A percentile compares a stretch with the other conserved stretches of the same genome.
phyloP scores from a whole-genome alignment of 2,888 invertebrate species.

The Amiota minor region DNA sequence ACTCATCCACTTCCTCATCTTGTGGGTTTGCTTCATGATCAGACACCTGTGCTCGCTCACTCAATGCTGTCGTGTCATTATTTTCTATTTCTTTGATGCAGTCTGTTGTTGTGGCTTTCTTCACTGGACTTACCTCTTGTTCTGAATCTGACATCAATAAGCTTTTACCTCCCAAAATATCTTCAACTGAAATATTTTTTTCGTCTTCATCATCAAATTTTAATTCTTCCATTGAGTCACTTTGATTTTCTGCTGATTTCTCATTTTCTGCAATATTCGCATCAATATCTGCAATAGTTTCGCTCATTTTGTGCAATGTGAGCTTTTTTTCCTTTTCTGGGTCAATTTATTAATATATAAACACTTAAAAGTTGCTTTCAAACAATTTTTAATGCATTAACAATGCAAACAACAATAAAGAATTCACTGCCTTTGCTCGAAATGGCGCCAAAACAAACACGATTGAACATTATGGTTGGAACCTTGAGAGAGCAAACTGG shows the following conservation, averaged over 20 bases:
- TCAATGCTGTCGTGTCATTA: constrained; percentile 43
- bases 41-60: background rate
- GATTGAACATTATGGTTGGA: no score
- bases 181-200: constrained; percentile 59
- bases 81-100: constrained; percentile 46
- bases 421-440: constrained; percentile 27
- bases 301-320: constrained; percentile 50
- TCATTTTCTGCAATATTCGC: constrained; percentile 45
- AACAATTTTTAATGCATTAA: constrained; percentile 38
- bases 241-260: constrained; percentile 50
- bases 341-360: constrained; percentile 44
- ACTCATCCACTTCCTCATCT: background rate
- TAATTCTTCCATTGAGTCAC: constrained; percentile 55
- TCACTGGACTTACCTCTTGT: constrained; percentile 39
- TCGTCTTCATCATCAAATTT: constrained; percentile 53
- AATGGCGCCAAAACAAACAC: constrained; percentile 54
- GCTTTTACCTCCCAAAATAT: constrained; percentile 64
- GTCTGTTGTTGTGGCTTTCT: constrained; percentile 34
- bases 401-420: constrained; percentile 41
- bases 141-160: constrained; percentile 67
- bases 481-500: no score
- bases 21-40: background rate
- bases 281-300: constrained; percentile 40
- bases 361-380: constrained; percentile 12
- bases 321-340: constrained; percentile 31